Percentiles rank a stretch among this genome's conserved stretches.
phyloP scores from a whole-genome alignment of 2,113 vertebrate genomes.

The Anseranas semipalmata region DNA sequence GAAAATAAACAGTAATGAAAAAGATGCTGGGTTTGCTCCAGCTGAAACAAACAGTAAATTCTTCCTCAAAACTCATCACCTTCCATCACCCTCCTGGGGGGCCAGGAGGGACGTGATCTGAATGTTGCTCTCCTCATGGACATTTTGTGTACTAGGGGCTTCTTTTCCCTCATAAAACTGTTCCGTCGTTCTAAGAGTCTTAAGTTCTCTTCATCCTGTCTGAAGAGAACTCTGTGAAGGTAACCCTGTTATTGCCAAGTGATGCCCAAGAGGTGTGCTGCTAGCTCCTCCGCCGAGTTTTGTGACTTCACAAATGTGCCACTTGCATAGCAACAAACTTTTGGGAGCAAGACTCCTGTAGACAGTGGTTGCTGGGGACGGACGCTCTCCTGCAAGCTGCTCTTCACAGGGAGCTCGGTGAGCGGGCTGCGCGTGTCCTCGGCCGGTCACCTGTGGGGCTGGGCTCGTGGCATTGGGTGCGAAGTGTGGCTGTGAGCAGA shows the following conservation, averaged over 20 bases:
- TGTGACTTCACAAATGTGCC: background rate
- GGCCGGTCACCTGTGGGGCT: background rate
- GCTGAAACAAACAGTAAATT: background rate
- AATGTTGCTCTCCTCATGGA: background rate
- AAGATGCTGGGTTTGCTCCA: conserved; percentile 32
- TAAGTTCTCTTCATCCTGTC: background rate
- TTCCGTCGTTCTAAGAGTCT: background rate
- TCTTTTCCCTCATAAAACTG: background rate
- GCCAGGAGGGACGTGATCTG: background rate
- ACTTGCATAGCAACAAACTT: background rate
- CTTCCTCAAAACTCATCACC: background rate
- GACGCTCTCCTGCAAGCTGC: background rate
- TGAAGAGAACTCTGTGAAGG: background rate
- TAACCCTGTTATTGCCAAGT: background rate
- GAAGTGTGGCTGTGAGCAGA: background rate
- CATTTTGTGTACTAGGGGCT: background rate
- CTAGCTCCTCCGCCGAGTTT: background rate
- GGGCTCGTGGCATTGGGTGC: background rate
- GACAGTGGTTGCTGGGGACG: background rate
- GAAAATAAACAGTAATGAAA: conserved; percentile 39
- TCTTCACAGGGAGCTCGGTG: background rate
- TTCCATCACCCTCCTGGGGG: background rate
- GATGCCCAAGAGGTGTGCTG: background rate
- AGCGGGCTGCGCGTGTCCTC: background rate
- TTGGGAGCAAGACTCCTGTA: background rate